Conservation (phyloP, 2,797 vertebrate species). For the Thunnus albacares region DNA sequence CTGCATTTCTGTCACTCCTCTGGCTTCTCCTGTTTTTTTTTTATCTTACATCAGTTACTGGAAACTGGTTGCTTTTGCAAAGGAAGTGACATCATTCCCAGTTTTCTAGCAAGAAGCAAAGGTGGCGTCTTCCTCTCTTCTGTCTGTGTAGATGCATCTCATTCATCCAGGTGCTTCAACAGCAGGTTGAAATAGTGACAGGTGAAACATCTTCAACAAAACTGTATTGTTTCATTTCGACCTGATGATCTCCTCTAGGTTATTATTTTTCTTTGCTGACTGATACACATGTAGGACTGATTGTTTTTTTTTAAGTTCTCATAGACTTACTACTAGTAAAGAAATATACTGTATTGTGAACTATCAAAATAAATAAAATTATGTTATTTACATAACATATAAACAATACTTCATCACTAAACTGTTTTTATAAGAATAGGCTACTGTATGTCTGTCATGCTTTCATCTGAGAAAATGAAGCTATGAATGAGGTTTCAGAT, state of each 20-base stretch:
- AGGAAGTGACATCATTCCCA: slow-evolving; percentile 65
- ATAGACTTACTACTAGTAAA: slow-evolving; percentile 80
- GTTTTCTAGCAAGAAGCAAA: slow-evolving; percentile 40
- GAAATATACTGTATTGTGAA: slow-evolving; percentile 88
- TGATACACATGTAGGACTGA: slow-evolving; percentile 62
- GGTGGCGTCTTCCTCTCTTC: slow-evolving; percentile 13
- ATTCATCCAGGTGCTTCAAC: slow-evolving; percentile 11
- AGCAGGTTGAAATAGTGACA: slow-evolving; percentile 5
- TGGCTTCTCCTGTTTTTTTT: slow-evolving; percentile 5
- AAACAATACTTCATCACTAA: slow-evolving; percentile 82
- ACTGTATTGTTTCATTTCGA: not conserved
- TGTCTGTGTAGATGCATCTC: not conserved
- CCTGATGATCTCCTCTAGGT: slow-evolving; percentile 50
- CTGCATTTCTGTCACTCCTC: slow-evolving; percentile 34
- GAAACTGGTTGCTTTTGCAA: slow-evolving; percentile 39
- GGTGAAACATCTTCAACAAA: not conserved
- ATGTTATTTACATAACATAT: slow-evolving; percentile 88
- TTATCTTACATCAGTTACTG: slow-evolving; percentile 33
- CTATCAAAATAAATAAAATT: slow-evolving; percentile 90
- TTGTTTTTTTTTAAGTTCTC: slow-evolving; percentile 57
- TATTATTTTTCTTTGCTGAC: slow-evolving; percentile 50
- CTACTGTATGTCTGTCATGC: slow-evolving; percentile 83
- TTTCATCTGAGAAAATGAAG: slow-evolving; percentile 79
- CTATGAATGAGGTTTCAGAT: slow-evolving; percentile 75
- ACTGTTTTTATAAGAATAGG: slow-evolving; percentile 79